Base-by-base conservation (phyloP, 2,113 vertebrate genomes). In the Rhodinocichla rosea region DNA sequence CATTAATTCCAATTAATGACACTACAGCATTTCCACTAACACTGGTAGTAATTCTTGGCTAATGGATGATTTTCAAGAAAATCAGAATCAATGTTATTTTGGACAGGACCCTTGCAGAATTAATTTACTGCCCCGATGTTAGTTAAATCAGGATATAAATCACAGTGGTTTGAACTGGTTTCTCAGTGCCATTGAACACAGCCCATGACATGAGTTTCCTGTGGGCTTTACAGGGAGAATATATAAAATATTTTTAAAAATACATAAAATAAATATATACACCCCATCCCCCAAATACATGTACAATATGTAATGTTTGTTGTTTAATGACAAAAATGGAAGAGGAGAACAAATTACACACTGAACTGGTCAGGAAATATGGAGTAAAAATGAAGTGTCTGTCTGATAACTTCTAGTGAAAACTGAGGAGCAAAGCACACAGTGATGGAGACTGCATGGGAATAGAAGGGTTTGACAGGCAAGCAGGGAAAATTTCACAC, bases 1-100 rank as follows among this genome's bases (percentile, higher is more conserved):
- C 97, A 97, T 98, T 98, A 96, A 97, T 98, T 98, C 97, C 97
- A 97, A 97, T 98, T 98, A 98, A 98, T 97, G 97, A 97, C 95
- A 97, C 93, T 94, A 97, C 97, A 97, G 96, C 94, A 78, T 97
- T 97, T 97, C 95, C 92, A 96, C 93, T 96, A 97, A 97, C 96
- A 88, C 94, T 94, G 94, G 94, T 97, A 97, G 97, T 98, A 98
- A 97, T 96, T 98, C 97, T 98, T 95, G 92, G 92, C 91, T 97
- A 98, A 98, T 97, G 96, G 97, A 97, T 93, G 94, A 95, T 96
- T 98, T 96, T 97, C 93, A 97, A 90, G 97, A 97, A 97, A 96
- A 96, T 97, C 95, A 91, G 93, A 93, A 97, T 98, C 96, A 95
- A 97, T 98, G 97, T 93, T 96, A 96, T 90, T 97, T 97, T 90